Percentiles rank a stretch among this genome's conserved stretches.
These are phyloP conservation scores for Ochropleura plecta DNA, from an alignment of 2,888 invertebrate genomes.

Conservation along the genomic window DNA sequence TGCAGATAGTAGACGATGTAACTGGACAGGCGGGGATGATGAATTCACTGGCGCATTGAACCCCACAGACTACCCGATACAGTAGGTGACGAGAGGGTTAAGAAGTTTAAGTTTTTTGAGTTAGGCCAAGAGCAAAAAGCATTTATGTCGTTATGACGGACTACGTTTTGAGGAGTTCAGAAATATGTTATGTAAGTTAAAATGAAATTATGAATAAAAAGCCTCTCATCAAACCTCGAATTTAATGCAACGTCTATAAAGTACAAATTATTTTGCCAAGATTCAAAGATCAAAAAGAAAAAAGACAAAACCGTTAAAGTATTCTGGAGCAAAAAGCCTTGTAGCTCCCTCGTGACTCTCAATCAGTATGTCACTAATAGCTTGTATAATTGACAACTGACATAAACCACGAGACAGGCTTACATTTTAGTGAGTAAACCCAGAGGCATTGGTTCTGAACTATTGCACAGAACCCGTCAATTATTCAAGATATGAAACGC, in stretches of 20 bases:
- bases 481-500: slow-evolving; percentile 39
- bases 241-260: neutral
- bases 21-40: slow-evolving; percentile 49
- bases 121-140: no score
- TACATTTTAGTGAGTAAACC: slow-evolving; percentile 50
- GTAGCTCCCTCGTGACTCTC: slow-evolving; percentile 46
- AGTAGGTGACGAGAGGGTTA: slow-evolving; percentile 7
- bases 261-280: neutral
- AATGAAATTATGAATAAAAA: no score
- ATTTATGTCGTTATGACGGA: neutral
- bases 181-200: neutral
- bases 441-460: slow-evolving; percentile 39
- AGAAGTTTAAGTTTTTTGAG: neutral
- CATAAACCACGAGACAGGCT: slow-evolving; percentile 46
- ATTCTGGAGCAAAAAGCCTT: slow-evolving; percentile 33
- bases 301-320: slow-evolving; percentile 10
- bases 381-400: slow-evolving; percentile 59
- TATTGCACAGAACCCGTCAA: slow-evolving; percentile 35
- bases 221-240: neutral
- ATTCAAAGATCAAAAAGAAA: neutral
- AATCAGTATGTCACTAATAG: slow-evolving; percentile 57
- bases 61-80: slow-evolving; percentile 16
- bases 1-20: slow-evolving; percentile 44
- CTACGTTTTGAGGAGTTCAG: neutral
- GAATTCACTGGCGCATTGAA: slow-evolving; percentile 46